A percentile compares a stretch with the other conserved stretches of the same genome.
Evolutionary conservation across 1,140 invertebrate species (phyloP).

Genomic region (Batillaria attramentaria): DNA sequence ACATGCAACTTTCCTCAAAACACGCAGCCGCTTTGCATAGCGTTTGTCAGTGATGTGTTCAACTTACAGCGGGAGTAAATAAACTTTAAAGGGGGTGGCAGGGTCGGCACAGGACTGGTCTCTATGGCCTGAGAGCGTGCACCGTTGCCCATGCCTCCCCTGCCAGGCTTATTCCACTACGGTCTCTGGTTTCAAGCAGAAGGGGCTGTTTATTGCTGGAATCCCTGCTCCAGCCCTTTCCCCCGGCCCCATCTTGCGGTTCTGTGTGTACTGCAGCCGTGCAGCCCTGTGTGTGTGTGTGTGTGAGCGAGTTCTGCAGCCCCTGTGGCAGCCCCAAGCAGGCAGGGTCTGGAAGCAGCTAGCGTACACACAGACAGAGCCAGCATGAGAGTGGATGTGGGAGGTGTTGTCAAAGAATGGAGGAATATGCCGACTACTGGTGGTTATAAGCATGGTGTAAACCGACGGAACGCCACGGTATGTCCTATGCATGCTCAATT

Average conservation of each 20-base stretch:
- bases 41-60: too few relatives aligned
- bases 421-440: conserved; percentile 34
- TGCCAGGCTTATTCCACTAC: neutral
- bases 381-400: conserved; percentile 31
- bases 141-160: neutral
- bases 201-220: conserved; percentile 6
- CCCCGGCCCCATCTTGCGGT: neutral
- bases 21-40: too few relatives aligned
- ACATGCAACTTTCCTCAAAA: too few relatives aligned
- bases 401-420: conserved; percentile 35
- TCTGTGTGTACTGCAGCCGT: too few relatives aligned
- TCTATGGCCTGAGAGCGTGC: neutral
- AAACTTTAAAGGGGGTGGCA: neutral
- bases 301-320: too few relatives aligned
- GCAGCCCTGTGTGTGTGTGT: too few relatives aligned
- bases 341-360: conserved; percentile 11
- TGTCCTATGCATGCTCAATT: neutral
- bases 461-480: conserved; percentile 13
- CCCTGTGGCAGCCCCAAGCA: neutral
- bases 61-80: too few relatives aligned
- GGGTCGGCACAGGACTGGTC: neutral
- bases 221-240: neutral
- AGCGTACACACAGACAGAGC: neutral
- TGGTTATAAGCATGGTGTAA: conserved; percentile 15
- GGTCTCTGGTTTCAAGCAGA: neutral